Evolutionary conservation across 2,888 invertebrate genomes (phyloP).

Genomic region (Heliconius ismenius): DNA sequence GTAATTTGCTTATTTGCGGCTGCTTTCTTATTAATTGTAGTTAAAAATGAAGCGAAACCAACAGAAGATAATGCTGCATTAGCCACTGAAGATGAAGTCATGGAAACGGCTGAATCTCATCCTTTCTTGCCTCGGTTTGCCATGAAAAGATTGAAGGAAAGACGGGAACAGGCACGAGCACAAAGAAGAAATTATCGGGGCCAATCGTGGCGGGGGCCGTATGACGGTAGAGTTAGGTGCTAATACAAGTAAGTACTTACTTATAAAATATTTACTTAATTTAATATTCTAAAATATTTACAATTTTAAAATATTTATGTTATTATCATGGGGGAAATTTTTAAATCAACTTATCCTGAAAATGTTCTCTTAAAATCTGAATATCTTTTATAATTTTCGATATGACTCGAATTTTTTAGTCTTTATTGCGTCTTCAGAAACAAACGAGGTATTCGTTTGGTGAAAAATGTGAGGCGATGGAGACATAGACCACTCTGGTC

Average conservation of each 20-base stretch:
- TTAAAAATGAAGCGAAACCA: constrained; percentile 54
- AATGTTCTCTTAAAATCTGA: too few species aligned
- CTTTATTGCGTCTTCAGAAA: too few species aligned
- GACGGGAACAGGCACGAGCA: constrained; percentile 60
- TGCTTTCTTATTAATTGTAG: constrained; percentile 49
- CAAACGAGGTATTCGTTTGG: too few species aligned
- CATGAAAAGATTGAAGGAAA: constrained; percentile 68
- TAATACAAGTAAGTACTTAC: constrained; percentile 36
- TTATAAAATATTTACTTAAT: too few species aligned
- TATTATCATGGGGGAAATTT: too few species aligned
- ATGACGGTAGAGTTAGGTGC: constrained; percentile 30
- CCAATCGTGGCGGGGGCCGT: constrained; percentile 37
- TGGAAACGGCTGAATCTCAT: constrained; percentile 72
- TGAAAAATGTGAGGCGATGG: too few species aligned
- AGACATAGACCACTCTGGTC: too few species aligned
- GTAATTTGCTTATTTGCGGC: constrained; percentile 49
- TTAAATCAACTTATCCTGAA: too few species aligned
- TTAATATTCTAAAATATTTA: too few species aligned
- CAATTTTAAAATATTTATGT: too few species aligned
- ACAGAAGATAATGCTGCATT: constrained; percentile 47
- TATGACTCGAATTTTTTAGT: too few species aligned
- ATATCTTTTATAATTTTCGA: too few species aligned
- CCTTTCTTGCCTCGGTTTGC: constrained; percentile 73
- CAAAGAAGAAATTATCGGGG: constrained; percentile 58
- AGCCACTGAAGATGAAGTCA: constrained; percentile 57